Conservation (phyloP, 2,113 vertebrate genomes). For the Hypanus sabinus region DNA sequence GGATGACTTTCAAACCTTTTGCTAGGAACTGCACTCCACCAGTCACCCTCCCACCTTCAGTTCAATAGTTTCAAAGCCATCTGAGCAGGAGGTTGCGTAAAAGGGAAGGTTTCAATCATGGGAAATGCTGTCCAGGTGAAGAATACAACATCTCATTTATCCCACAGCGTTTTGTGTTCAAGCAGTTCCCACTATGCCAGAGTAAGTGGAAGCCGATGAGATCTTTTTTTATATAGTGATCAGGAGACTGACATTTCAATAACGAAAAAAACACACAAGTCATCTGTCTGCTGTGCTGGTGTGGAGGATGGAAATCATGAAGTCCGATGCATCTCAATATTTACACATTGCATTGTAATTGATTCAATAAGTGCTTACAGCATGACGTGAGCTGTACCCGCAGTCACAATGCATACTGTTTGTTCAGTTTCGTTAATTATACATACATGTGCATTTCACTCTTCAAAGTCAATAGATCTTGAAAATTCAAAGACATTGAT, state of each 20-base stretch:
- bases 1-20: background rate
- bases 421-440: background rate
- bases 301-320: background rate
- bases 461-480: background rate
- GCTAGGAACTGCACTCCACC: background rate
- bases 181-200: background rate
- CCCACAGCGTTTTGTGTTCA: slow-evolving; percentile 8
- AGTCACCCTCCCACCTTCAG: background rate
- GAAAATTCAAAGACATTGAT: background rate
- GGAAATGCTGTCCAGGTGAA: background rate
- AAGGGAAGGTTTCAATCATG: background rate
- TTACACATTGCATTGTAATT: background rate
- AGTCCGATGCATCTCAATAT: background rate
- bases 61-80: background rate
- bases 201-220: background rate
- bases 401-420: background rate
- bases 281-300: background rate
- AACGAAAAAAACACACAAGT: background rate
- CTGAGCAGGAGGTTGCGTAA: background rate
- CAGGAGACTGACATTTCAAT: background rate
- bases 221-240: background rate
- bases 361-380: background rate
- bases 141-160: background rate
- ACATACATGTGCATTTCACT: background rate
- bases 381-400: background rate